A percentile compares a stretch with the other conserved stretches of the same genome.
Evolutionary conservation across 2,113 vertebrate genomes (phyloP).

Genomic region (Brachionichthys hirsutus): DNA sequence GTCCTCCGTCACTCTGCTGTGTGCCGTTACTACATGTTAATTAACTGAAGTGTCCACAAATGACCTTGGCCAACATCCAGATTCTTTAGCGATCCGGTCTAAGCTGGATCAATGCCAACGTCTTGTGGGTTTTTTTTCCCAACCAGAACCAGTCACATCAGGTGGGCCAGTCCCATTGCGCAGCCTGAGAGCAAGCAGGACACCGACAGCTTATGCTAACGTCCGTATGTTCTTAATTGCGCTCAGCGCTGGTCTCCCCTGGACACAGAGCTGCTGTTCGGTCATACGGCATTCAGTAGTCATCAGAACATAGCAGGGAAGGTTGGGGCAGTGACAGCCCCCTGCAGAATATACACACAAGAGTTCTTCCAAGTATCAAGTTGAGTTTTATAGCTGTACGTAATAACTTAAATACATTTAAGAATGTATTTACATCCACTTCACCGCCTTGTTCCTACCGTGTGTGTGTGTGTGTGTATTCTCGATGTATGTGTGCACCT

Average conservation of each 20-base stretch:
- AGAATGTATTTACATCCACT: no score
- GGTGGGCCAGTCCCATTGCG: conserved; percentile 48
- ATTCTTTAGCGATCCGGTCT: conserved; percentile 37
- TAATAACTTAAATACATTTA: no score
- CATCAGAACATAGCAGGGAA: conserved; percentile 35
- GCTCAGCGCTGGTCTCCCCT: conserved; percentile 28
- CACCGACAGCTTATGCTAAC: conserved; percentile 64
- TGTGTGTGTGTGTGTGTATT: conserved; percentile 7
- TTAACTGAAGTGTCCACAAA: conserved; percentile 61
- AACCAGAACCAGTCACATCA: conserved; percentile 38
- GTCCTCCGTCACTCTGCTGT: conserved; percentile 31
- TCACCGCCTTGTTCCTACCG: no score
- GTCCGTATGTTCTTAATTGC: conserved; percentile 65
- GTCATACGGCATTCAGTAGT: conserved; percentile 43
- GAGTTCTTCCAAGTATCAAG: conserved; percentile 1
- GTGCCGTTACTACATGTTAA: conserved; percentile 27
- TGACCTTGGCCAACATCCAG: conserved; percentile 61
- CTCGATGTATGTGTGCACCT: no score
- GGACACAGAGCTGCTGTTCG: conserved; percentile 39
- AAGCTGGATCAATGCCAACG: conserved; percentile 44
- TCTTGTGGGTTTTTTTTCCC: conserved; percentile 40
- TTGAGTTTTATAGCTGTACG: conserved; percentile 1
- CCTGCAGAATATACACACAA: conserved; percentile 1
- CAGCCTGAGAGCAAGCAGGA: conserved; percentile 52
- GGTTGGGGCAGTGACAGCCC: conserved; percentile 13